These are phyloP conservation scores for Nymphalis c-album DNA, from an alignment of 2,888 invertebrate genomes.

Conservation along the genomic window DNA sequence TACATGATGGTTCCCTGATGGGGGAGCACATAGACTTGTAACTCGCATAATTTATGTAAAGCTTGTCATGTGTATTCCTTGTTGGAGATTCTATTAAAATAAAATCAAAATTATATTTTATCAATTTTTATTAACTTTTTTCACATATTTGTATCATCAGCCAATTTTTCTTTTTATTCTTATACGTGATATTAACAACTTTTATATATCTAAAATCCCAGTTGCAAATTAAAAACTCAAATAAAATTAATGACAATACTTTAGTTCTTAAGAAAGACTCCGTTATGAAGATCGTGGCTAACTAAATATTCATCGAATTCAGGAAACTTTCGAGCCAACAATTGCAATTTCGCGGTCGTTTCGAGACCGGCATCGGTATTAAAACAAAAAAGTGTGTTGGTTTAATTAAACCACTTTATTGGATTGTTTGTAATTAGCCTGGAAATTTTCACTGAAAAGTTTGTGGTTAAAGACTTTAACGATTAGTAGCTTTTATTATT, in stretches of 20 bases:
- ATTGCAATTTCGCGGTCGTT: slow-evolving; percentile 18
- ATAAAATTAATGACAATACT: slow-evolving; percentile 3
- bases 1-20: too few relatives aligned
- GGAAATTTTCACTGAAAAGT: slow-evolving; percentile 5
- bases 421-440: slow-evolving; percentile 3
- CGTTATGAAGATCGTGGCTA: slow-evolving; percentile 16
- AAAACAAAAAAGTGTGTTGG: slow-evolving; percentile 9
- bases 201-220: neutral
- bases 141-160: too few relatives aligned
- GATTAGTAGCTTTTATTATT: slow-evolving; percentile 6
- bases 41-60: too few relatives aligned
- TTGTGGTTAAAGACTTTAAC: neutral
- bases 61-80: too few relatives aligned
- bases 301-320: slow-evolving; percentile 25
- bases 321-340: slow-evolving; percentile 16
- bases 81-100: too few relatives aligned
- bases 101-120: too few relatives aligned
- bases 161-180: too few relatives aligned
- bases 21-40: too few relatives aligned
- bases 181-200: too few relatives aligned
- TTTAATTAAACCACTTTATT: slow-evolving; percentile 9
- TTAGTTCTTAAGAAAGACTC: slow-evolving; percentile 11
- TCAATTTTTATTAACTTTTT: too few relatives aligned
- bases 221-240: neutral
- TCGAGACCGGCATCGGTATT: slow-evolving; percentile 4